Percentiles rank a stretch among this genome's conserved stretches.
Conservation (phyloP, 1,140 invertebrate genomes). For the Trichonephila clavipes region DNA sequence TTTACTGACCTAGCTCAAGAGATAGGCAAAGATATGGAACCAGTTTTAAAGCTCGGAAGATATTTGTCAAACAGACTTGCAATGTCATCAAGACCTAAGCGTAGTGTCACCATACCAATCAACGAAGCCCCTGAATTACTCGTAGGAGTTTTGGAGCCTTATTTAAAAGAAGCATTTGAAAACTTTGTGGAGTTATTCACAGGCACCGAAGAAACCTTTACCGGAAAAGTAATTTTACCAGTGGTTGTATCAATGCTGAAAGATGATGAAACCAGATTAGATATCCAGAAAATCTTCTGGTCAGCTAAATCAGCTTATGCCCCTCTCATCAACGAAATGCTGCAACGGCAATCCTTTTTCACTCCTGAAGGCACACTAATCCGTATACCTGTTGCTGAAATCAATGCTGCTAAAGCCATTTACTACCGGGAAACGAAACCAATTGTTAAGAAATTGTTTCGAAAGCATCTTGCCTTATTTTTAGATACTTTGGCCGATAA, state of each 20-base stretch:
- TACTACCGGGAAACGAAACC: neutral
- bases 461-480: neutral
- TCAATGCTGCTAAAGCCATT: neutral
- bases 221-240: conserved; percentile 6
- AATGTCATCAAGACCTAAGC: neutral
- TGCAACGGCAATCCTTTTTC: neutral
- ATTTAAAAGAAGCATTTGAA: no score
- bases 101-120: neutral
- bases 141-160: neutral
- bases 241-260: neutral
- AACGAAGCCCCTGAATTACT: neutral
- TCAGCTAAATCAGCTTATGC: neutral
- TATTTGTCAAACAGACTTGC: conserved; percentile 18
- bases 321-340: neutral
- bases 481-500: neutral
- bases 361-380: neutral
- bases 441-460: neutral
- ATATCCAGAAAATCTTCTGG: conserved; percentile 14
- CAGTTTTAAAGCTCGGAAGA: conserved; percentile 39
- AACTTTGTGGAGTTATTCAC: neutral
- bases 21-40: conserved; percentile 11
- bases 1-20: conserved; percentile 9
- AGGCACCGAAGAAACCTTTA: neutral
- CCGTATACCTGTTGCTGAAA: neutral
- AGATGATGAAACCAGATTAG: neutral